A percentile compares a stretch with the other conserved stretches of the same genome.
Evolutionary conservation across 1,140 invertebrate genomes (phyloP).

Genomic region (Drosophila pachea): DNA sequence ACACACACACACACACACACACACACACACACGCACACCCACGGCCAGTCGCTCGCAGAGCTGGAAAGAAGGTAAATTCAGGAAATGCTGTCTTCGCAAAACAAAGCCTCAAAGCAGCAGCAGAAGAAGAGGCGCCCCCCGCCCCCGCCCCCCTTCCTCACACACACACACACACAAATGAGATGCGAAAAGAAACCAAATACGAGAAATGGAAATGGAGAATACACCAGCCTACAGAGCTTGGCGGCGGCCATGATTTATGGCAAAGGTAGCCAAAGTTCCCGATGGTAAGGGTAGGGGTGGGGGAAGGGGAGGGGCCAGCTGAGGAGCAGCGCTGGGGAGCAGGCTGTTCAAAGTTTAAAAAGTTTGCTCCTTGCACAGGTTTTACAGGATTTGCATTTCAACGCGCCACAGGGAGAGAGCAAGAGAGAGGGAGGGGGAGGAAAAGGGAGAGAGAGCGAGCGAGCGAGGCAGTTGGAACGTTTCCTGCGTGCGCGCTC

Average conservation of each 20-base stretch:
- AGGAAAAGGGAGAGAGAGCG: slow-evolving; percentile 3
- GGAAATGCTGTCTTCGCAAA: slow-evolving; percentile 73
- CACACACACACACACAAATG: slow-evolving; percentile 35
- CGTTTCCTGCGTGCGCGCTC: slow-evolving; percentile 6
- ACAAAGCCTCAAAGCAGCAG: slow-evolving; percentile 48
- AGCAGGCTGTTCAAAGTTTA: slow-evolving; percentile 49
- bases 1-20: slow-evolving; percentile 11
- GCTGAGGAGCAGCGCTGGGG: no score
- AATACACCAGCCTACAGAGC: slow-evolving; percentile 58
- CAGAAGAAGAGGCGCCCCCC: no score
- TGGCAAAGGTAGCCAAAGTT: slow-evolving; percentile 73
- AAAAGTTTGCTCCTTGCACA: slow-evolving; percentile 62
- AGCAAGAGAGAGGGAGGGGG: slow-evolving; percentile 3
- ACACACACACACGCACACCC: slow-evolving; percentile 20
- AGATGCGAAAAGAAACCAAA: slow-evolving; percentile 18
- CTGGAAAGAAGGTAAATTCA: slow-evolving; percentile 69
- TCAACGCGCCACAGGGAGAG: slow-evolving; percentile 41
- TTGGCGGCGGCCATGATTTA: slow-evolving; percentile 68
- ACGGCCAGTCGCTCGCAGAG: neutral
- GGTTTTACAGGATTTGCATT: slow-evolving; percentile 74
- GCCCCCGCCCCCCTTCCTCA: neutral
- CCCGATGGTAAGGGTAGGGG: neutral
- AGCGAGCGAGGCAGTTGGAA: slow-evolving; percentile 18
- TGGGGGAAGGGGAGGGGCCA: slow-evolving; percentile 12
- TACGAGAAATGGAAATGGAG: slow-evolving; percentile 38